These are phyloP conservation scores for Embidobia sp. DNA, from an alignment of 2,888 invertebrate species.

Conservation along the genomic window DNA sequence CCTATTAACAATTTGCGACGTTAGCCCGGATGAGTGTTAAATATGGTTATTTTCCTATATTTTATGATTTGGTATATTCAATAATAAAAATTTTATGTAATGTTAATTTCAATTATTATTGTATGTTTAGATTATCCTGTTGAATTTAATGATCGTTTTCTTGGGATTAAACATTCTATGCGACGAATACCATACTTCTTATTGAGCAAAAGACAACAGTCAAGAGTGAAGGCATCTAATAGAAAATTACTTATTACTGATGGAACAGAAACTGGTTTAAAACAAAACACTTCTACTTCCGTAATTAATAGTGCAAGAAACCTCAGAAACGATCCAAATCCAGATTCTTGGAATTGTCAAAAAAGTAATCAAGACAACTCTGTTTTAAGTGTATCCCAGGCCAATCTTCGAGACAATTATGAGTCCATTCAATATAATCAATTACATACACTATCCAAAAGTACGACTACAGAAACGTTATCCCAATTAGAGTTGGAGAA, in stretches of 20 bases:
- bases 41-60: too few relatives aligned
- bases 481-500: neutral
- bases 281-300: neutral
- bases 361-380: too few relatives aligned
- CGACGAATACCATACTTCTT: neutral
- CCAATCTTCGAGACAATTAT: neutral
- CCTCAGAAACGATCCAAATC: neutral
- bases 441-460: neutral
- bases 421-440: too few relatives aligned
- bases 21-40: too few relatives aligned
- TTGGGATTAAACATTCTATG: neutral
- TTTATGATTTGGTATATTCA: too few relatives aligned
- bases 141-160: neutral
- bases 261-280: neutral
- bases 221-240: neutral
- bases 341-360: too few relatives aligned
- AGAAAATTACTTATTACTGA: neutral
- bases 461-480: neutral
- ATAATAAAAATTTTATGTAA: too few relatives aligned
- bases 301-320: too few relatives aligned
- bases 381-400: neutral
- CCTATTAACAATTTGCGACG: too few relatives aligned
- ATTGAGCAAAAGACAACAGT: conserved; percentile 12
- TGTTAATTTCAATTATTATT: too few relatives aligned
- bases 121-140: neutral